These are phyloP conservation scores for Apamea anceps DNA, from an alignment of 2,888 invertebrate species.

Conservation along the genomic window DNA sequence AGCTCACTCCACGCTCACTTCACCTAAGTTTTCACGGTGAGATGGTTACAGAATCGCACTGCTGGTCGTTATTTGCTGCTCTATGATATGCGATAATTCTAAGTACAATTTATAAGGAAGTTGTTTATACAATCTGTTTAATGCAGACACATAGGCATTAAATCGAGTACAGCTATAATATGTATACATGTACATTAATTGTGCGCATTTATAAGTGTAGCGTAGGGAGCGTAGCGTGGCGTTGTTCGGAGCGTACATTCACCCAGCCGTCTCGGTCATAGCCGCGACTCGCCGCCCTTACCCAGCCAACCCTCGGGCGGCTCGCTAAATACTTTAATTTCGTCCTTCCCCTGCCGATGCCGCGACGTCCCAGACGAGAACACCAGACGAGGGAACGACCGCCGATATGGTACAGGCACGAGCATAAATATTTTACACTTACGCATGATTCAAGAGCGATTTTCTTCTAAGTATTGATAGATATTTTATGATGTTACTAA, in stretches of 20 bases:
- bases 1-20: no score
- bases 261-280: conserved; percentile 72
- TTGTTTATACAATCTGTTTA: conserved; percentile 8
- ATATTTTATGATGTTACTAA: not conserved
- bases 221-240: conserved; percentile 56
- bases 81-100: not conserved
- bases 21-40: no score
- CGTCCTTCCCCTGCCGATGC: conserved; percentile 76
- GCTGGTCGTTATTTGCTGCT: not conserved
- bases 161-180: conserved; percentile 51
- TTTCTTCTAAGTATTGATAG: conserved; percentile 1
- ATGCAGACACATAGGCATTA: conserved; percentile 15
- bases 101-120: not conserved
- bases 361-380: conserved; percentile 70
- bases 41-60: no score
- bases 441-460: not conserved
- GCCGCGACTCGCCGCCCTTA: conserved; percentile 72
- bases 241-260: conserved; percentile 69
- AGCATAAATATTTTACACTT: not conserved
- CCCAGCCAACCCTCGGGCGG: conserved; percentile 73
- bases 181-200: conserved; percentile 16
- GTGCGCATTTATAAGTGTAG: conserved; percentile 58
- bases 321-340: conserved; percentile 78
- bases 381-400: conserved; percentile 68
- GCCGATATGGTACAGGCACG: conserved; percentile 36